A percentile compares a stretch with the other conserved stretches of the same genome.
phyloP scores from a whole-genome alignment of 2,797 vertebrate species.

The Paedocypris micromegethes region DNA sequence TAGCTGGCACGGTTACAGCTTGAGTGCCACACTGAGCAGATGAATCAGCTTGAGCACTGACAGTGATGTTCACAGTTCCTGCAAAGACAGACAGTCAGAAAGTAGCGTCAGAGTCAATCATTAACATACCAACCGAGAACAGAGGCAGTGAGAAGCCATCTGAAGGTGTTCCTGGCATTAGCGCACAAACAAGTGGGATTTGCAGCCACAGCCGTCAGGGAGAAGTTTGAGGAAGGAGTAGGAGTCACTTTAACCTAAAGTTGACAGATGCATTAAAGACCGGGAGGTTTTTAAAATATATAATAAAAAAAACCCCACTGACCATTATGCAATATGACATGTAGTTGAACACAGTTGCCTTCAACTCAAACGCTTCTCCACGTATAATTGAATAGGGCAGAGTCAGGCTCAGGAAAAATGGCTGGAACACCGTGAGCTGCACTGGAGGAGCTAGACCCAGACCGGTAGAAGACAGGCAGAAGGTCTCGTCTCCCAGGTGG shows the following conservation, averaged over 20 bases:
- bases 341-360: constrained; percentile 1
- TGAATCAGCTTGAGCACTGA: constrained; percentile 48
- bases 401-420: constrained; percentile 14
- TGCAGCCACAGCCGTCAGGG: background rate
- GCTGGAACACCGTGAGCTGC: background rate
- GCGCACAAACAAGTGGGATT: constrained; percentile 3
- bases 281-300: background rate
- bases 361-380: constrained; percentile 9
- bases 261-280: background rate
- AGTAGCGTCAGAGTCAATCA: background rate
- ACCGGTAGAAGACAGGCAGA: constrained; percentile 52
- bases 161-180: constrained; percentile 4
- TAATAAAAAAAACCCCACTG: background rate
- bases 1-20: constrained; percentile 54
- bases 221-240: background rate
- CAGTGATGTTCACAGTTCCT: background rate
- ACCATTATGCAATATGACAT: constrained; percentile 5
- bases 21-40: constrained; percentile 58
- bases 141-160: background rate
- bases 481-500: constrained; percentile 42
- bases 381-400: constrained; percentile 9
- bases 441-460: background rate
- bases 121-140: constrained; percentile 2
- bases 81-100: background rate
- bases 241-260: constrained; percentile 3